phyloP scores from a whole-genome alignment of 2,113 vertebrate genomes.

The Paramormyrops kingsleyae region DNA sequence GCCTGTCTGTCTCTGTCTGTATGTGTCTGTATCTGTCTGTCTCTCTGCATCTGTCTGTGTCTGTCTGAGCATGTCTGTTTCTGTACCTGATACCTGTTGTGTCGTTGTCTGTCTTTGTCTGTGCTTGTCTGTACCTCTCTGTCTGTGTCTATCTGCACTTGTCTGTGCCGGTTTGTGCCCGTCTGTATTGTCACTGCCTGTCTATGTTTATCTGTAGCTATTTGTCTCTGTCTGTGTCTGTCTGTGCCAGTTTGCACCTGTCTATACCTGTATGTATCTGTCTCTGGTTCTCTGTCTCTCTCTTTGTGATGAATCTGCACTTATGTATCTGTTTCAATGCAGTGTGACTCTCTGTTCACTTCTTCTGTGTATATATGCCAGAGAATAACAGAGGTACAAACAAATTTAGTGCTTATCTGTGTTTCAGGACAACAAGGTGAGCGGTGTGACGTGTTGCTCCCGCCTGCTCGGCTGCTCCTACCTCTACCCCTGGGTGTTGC shows the following conservation, averaged over 20 bases:
- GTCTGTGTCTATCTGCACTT: neutral
- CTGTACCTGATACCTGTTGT: neutral
- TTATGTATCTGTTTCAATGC: neutral
- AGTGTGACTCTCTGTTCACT: neutral
- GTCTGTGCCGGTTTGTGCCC: neutral
- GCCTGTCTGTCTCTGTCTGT: no score
- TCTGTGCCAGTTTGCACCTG: neutral
- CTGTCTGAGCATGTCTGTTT: neutral
- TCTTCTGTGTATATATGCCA: neutral
- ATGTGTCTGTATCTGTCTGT: no score
- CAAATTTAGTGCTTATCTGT: slow-evolving; percentile 15
- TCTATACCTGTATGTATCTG: neutral
- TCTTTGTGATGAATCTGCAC: neutral
- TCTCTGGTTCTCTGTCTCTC: neutral
- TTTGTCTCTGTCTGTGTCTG: neutral
- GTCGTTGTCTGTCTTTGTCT: neutral
- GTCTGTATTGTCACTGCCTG: neutral
- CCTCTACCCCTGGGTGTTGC: slow-evolving; percentile 86
- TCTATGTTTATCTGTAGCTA: neutral
- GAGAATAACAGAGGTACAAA: neutral
- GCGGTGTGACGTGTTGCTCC: slow-evolving; percentile 93
- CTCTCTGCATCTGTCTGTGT: no score
- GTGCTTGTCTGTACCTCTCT: neutral
- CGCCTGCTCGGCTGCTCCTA: slow-evolving; percentile 91
- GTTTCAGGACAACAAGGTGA: slow-evolving; percentile 92